Percentiles rank a stretch among this genome's conserved stretches.
phyloP scores from a whole-genome alignment of 2,113 vertebrate species.

The Diphyllodes magnificus region DNA sequence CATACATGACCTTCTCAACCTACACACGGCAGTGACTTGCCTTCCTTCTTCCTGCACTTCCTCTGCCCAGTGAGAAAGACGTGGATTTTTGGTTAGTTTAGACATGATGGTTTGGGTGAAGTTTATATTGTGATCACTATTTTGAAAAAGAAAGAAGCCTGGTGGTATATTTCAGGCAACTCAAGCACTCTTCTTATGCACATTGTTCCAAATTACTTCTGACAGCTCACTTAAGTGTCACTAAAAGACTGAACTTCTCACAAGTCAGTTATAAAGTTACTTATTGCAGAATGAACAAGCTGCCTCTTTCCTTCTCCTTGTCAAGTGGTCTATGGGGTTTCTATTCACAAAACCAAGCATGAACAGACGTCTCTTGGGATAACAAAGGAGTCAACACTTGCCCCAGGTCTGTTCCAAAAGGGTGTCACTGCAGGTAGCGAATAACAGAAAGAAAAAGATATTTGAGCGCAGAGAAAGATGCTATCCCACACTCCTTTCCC shows the following conservation, averaged over 20 bases:
- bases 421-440: accelerated
- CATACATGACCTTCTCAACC: not conserved
- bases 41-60: not conserved
- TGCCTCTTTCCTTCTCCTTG: not conserved
- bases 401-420: not conserved
- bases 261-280: not conserved
- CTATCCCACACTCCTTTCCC: accelerated
- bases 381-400: not conserved
- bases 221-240: not conserved
- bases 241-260: not conserved
- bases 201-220: not conserved
- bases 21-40: accelerated
- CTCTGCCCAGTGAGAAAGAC: accelerated
- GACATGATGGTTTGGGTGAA: not conserved
- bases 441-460: not conserved
- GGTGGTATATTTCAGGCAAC: not conserved
- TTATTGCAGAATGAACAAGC: not conserved
- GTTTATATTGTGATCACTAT: not conserved
- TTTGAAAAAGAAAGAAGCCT: not conserved
- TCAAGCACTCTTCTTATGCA: not conserved
- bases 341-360: not conserved
- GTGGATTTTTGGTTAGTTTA: not conserved
- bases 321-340: not conserved
- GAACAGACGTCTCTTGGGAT: not conserved
- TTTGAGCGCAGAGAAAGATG: not conserved